Conservation (phyloP, 2,888 invertebrate species). For the Xiphydria camelus region DNA sequence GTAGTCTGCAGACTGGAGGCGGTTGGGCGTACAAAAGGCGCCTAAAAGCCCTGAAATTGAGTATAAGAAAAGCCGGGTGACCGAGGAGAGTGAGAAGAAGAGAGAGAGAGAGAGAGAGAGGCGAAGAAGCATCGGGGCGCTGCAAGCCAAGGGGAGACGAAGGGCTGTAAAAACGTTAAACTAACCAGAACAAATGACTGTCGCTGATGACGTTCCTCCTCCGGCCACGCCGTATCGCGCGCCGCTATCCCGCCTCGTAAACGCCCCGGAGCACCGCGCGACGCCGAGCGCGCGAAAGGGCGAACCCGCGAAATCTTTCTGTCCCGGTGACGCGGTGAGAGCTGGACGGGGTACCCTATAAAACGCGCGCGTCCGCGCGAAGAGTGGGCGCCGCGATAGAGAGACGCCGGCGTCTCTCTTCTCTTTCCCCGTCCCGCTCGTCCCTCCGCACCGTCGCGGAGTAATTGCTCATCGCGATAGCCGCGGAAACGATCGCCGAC, state of each 20-base stretch:
- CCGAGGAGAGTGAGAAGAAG: conserved; percentile 2
- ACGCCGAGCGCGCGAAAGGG: background rate
- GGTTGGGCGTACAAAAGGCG: conserved; percentile 14
- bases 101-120: conserved; percentile 13
- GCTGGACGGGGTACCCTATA: too few relatives aligned
- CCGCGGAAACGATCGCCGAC: too few relatives aligned
- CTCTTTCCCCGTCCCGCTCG: background rate
- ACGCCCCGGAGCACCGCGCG: background rate
- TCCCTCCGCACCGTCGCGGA: background rate
- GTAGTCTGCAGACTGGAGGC: background rate
- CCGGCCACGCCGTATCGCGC: background rate
- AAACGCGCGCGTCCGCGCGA: too few relatives aligned
- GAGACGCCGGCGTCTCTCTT: background rate
- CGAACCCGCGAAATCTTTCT: too few relatives aligned
- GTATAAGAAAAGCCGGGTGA: background rate
- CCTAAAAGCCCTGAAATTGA: conserved; percentile 15
- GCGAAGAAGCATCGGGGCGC: background rate
- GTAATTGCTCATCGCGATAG: too few relatives aligned
- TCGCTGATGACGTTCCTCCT: conserved; percentile 13
- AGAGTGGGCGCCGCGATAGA: too few relatives aligned
- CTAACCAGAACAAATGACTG: conserved; percentile 19
- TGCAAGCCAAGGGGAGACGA: conserved; percentile 4
- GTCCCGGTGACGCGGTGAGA: too few relatives aligned
- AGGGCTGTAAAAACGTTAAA: conserved; percentile 20
- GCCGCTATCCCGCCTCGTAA: background rate